These are phyloP conservation scores for Aromia moschata DNA, from an alignment of 2,888 invertebrate genomes.

Conservation along the genomic window DNA sequence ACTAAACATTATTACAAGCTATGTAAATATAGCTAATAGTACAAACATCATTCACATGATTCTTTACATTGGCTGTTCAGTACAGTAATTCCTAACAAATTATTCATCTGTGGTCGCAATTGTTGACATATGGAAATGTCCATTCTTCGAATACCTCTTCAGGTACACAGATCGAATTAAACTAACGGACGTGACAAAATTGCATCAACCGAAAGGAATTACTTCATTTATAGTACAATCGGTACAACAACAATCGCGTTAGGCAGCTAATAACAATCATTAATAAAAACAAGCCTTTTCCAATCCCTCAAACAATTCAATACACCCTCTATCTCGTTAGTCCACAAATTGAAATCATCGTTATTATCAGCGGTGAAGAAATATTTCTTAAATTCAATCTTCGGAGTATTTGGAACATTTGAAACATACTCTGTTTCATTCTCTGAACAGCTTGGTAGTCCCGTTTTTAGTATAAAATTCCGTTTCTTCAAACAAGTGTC, in stretches of 20 bases:
- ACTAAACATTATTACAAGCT: too few species aligned
- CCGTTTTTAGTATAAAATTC: constrained; percentile 60
- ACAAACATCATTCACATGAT: too few species aligned
- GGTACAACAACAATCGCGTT: not conserved
- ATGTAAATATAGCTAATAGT: too few species aligned
- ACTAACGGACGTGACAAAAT: not conserved
- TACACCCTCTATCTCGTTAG: constrained; percentile 35
- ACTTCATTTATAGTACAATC: not conserved
- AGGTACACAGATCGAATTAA: not conserved
- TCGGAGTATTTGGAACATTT: constrained; percentile 29
- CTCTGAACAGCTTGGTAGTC: constrained; percentile 32
- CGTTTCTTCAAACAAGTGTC: constrained; percentile 64
- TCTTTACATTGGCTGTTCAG: too few species aligned
- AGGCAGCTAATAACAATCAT: constrained; percentile 35
- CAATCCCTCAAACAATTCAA: constrained; percentile 42
- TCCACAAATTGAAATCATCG: constrained; percentile 63
- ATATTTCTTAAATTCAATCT: constrained; percentile 48
- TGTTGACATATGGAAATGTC: too few species aligned
- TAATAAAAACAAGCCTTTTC: constrained; percentile 36
- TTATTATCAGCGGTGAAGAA: constrained; percentile 64
- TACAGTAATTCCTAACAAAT: too few species aligned
- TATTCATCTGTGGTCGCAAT: too few species aligned
- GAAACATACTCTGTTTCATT: constrained; percentile 20
- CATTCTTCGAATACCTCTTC: too few species aligned
- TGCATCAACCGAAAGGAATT: too few species aligned